These are phyloP conservation scores for Paralinhomoeus sp. DNA, from an alignment of 2,888 invertebrate genomes.

Conservation along the genomic window DNA sequence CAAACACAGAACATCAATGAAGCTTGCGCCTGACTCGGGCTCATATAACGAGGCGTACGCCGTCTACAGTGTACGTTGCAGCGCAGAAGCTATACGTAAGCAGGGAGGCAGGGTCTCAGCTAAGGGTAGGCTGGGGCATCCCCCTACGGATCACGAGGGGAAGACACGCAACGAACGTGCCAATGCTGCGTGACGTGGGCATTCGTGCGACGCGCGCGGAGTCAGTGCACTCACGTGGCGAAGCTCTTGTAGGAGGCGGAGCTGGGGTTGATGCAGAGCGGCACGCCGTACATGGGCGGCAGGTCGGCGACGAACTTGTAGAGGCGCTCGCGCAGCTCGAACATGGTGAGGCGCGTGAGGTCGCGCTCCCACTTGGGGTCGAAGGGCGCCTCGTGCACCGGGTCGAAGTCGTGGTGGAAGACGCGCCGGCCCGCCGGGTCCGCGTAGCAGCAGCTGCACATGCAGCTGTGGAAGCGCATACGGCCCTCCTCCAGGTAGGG, in stretches of 20 bases:
- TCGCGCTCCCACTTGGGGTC: conserved; percentile 92
- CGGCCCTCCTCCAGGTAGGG: conserved; percentile 93
- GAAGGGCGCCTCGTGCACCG: conserved; percentile 42
- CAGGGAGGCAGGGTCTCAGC: no score
- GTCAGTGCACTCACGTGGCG: conserved; percentile 61
- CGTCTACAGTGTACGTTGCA: no score
- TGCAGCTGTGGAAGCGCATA: conserved; percentile 93
- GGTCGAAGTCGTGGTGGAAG: conserved; percentile 9
- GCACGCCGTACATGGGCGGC: conserved; percentile 69
- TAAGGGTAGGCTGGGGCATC: no score
- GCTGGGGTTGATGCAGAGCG: conserved; percentile 97
- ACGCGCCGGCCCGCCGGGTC: conserved; percentile 6
- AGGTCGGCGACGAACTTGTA: conserved; percentile 96
- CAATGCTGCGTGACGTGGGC: no score
- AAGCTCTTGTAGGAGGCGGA: conserved; percentile 99
- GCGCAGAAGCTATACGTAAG: no score
- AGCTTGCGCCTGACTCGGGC: no score
- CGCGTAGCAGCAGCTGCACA: conserved; percentile 76
- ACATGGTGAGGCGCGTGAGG: conserved; percentile 37
- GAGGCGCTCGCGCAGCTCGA: conserved; percentile 56
- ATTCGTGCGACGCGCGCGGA: no score
- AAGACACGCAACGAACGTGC: no score
- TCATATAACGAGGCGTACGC: no score
- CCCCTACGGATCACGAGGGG: no score
- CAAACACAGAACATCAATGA: no score